Evolutionary conservation across 1,140 invertebrate genomes (phyloP), one percentile per base, ranked within the genome.

Genomic region (Penaeus vannamei): DNA sequence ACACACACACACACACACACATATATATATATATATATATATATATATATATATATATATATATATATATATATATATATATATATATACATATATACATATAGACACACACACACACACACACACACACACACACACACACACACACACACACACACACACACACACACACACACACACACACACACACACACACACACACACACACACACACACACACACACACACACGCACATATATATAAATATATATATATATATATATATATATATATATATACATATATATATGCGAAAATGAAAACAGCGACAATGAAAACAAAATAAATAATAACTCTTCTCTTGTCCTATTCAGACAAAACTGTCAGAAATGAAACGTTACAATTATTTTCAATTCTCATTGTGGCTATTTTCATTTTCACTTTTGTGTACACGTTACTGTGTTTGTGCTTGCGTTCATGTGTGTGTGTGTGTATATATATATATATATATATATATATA

Each of bases 211-310:
- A 64, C 17, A 64, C n/a, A 64, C 62, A 64, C 17, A n/a, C 62
- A 64, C 62, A 64, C 62, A 64, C 62, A 64, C 62, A 64, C 62
- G n/a, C 62, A 64, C 62, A 64, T n/a, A 64, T 19, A 64, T n/a
- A n/a, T n/a, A 64, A 17, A 64, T 64, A 64, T n/a, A 64, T n/a
- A 64, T n/a, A 64, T n/a, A 64, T n/a, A 64, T n/a, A 64, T 19
- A 64, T n/a, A n/a, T n/a, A 64, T n/a, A 64, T n/a, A 64, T n/a
- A 64, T n/a, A 64, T n/a, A 64, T n/a, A 64, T n/a, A 64, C 62
- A 64, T n/a, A 64, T n/a, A 64, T n/a, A 64, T n/a, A n/a, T 64
- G n/a, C 62, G n/a, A 17, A 64, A 17, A 64, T n/a, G n/a, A 17
- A 64, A 17, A 64, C 62, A n/a, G 17, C 17, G 17, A 64, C 62